Base-by-base conservation (phyloP, 2,888 invertebrate species). In the Drosophila peninsularis region DNA sequence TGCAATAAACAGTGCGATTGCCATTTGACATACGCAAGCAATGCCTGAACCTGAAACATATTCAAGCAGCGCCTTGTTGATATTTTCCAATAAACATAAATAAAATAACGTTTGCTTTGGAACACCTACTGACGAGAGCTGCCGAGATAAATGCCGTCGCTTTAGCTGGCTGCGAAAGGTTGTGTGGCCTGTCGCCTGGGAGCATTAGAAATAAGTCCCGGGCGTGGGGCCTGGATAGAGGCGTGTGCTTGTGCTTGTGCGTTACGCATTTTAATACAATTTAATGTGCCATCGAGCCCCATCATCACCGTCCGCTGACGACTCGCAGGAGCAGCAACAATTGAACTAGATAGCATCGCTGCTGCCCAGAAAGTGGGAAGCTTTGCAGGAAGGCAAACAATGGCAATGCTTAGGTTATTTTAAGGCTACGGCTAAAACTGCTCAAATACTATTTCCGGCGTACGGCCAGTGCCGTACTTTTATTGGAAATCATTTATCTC, bases 401-500 rank as follows among this genome's bases (percentile, higher is more conserved):
- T 27, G 50, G 36, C 21, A 36, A 34, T 4, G 21, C 36, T 45
- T n/a, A 45, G n/a, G 5, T 5, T 27, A 27, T 9, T n/a, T 9
- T 45, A 45, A n/a, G 14, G 47, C 47, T 9, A 30, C 49, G n/a
- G 53, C 54, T 39, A 44, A 56, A 62, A 32, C 47, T 7, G 65
- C 50, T 55, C 60, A 52, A 66, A 65, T 65, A 67, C 74, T 84
- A 71, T 75, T 77, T 88, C 82, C 82, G 79, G 72, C 45, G 49
- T 61, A 78, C 79, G 73, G 75, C 71, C 77, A 66, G 61, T 56
- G 60, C 63, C 64, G 63, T 75, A 75, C 80, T 89, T 47, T 88
- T 89, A 90, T 90, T 87, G 88, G 78, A 89, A 89, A 90, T 82
- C 89, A 85, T 89, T 88, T 88, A 88, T 88, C 87, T 78, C 58